Evolutionary conservation across 2,797 vertebrate genomes (phyloP), one percentile per base, ranked within the genome.

Genomic region (Diceros bicornis): DNA sequence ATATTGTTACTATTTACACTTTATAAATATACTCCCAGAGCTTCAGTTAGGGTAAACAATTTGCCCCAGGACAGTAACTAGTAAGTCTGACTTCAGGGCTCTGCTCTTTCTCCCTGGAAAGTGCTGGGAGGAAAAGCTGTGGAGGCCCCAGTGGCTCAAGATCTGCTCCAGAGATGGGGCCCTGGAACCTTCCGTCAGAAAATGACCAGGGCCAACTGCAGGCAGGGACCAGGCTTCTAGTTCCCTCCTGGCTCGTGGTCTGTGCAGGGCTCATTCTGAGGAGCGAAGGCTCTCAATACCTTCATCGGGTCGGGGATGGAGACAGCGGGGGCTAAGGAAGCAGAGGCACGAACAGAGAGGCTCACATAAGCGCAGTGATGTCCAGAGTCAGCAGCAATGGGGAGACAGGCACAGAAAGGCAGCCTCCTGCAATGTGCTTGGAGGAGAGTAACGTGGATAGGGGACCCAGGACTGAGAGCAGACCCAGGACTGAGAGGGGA

Each of bases 391-490:
- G 29, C n/a, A 37, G 44, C 32, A 25, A 20, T 6, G 1, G n/a
- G 41, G 83, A 59, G 50, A 62, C 41, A 62, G 84, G 47, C 6
- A 27, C 13, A 50, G 9, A 23, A 41, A 4, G 41, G 16, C 3
- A 27, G 20, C 1, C 7, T 7, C 27, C 5, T 0, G 41, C 6
- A 3, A 7, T 3, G 4, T 1, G 5, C 61, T 4, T 1, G 0
- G 32, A 34, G 93, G 50, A 34, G 27, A 29, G 16, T 7, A 14
- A 16, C 12, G 41, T 10, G 64, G 66, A 18, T 13, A 37, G 62
- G 64, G 29, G 9, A 34, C 27, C 50, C 50, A 52, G 50, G 50
- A 52, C 50, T 50, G 50, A 50, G 37, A 50, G 32, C 7, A 4
- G 29, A 50, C 5, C 50, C 29, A 13, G 23, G 32, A 4, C 29